Conservation (phyloP, 2,113 vertebrate species). For the Neodontobutis hainanensis region DNA sequence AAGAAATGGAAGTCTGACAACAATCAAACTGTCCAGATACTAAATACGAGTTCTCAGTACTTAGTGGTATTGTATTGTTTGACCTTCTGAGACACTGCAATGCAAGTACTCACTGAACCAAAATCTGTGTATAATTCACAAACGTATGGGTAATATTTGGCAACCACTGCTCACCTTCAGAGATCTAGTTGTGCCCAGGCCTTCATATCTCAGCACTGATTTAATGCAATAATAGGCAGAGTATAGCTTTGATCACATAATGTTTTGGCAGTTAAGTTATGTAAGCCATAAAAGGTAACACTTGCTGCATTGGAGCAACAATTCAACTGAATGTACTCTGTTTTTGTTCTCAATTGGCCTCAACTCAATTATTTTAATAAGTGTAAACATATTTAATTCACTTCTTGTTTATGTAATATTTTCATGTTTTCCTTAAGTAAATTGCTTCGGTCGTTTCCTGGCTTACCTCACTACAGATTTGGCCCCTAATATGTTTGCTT, state of each 20-base stretch:
- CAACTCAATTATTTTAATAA: conserved; percentile 3
- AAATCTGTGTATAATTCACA: no score
- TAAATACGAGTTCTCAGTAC: no score
- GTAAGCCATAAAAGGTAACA: conserved; percentile 1
- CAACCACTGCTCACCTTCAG: no score
- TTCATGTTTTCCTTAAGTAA: not conserved
- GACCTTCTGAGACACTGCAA: no score
- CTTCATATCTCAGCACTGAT: no score
- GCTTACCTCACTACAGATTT: not conserved
- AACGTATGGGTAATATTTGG: no score
- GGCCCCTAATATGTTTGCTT: conserved; percentile 4
- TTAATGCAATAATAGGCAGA: no score
- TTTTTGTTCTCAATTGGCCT: conserved; percentile 2
- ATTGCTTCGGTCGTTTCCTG: not conserved
- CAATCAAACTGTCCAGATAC: no score
- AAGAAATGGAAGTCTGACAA: no score
- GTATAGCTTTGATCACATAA: not conserved
- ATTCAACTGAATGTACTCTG: not conserved
- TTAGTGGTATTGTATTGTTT: no score
- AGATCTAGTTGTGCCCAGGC: no score
- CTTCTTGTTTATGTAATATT: conserved; percentile 7
- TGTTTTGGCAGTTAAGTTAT: not conserved
- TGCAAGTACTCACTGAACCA: no score
- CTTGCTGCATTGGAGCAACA: not conserved
- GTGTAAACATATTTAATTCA: conserved; percentile 8